These are phyloP conservation scores for Benitochromis conjunctus DNA, from an alignment of 2,113 vertebrate species.

Conservation along the genomic window DNA sequence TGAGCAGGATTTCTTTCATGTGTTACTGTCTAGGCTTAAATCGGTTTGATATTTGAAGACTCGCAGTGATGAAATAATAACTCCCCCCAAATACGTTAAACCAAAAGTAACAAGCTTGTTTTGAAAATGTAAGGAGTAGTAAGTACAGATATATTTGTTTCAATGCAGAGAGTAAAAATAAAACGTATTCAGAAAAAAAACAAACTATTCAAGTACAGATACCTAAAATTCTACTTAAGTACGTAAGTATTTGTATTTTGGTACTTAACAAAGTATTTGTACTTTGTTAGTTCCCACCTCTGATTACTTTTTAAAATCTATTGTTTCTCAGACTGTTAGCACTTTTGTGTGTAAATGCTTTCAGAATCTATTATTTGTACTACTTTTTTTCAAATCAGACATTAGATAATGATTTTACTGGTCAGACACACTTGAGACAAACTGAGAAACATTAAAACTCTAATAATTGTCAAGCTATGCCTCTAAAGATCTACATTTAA, in stretches of 20 bases:
- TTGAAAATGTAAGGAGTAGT: not conserved
- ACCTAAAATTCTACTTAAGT: not conserved
- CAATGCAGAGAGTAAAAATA: fast-evolving
- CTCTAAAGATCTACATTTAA: not conserved
- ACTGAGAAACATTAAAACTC: not conserved
- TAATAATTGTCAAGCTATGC: not conserved
- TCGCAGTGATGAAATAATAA: not conserved
- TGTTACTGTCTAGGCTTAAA: not conserved
- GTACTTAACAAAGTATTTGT: not conserved
- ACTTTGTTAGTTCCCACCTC: not conserved
- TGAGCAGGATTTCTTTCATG: not conserved
- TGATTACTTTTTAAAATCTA: not conserved
- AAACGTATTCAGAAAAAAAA: not conserved
- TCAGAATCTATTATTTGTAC: not conserved
- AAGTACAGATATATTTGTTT: not conserved
- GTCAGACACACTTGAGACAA: not conserved
- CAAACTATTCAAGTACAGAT: not conserved
- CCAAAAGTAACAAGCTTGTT: not conserved
- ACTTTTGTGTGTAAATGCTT: not conserved
- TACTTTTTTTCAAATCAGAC: not conserved
- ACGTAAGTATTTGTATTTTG: not conserved
- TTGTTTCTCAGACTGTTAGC: not conserved
- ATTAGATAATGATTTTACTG: not conserved
- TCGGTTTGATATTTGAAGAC: not conserved
- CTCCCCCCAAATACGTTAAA: fast-evolving